Conservation (phyloP, 2,888 invertebrate genomes). For the Epistrophe eligans region DNA sequence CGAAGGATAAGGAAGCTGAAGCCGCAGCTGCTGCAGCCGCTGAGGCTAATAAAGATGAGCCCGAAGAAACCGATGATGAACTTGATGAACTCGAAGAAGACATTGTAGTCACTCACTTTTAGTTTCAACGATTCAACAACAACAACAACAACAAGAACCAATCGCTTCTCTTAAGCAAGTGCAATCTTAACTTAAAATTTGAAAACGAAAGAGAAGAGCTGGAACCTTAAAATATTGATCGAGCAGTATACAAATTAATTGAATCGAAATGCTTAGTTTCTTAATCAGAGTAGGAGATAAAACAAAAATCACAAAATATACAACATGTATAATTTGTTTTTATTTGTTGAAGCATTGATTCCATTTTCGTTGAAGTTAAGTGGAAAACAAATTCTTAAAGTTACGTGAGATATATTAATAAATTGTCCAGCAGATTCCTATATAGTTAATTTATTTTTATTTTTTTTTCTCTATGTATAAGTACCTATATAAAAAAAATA, state of each 20-base stretch:
- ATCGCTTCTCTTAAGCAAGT: slow-evolving; percentile 68
- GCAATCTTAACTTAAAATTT: slow-evolving; percentile 66
- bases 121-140: slow-evolving; percentile 78
- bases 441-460: slow-evolving; percentile 75
- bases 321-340: slow-evolving; percentile 8
- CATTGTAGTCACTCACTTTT: slow-evolving; percentile 93
- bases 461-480: slow-evolving; percentile 65
- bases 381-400: slow-evolving; percentile 65
- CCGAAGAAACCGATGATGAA: slow-evolving; percentile 93
- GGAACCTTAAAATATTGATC: slow-evolving; percentile 46
- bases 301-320: slow-evolving; percentile 22
- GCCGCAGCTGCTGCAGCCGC: slow-evolving; percentile 83
- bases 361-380: slow-evolving; percentile 52
- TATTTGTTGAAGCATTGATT: slow-evolving; percentile 42
- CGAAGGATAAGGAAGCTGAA: slow-evolving; percentile 87
- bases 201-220: slow-evolving; percentile 50
- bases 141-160: slow-evolving; percentile 17
- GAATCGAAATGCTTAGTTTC: slow-evolving; percentile 40
- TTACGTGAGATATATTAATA: slow-evolving; percentile 50
- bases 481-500: slow-evolving; percentile 41
- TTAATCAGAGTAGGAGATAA: slow-evolving; percentile 40
- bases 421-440: slow-evolving; percentile 71
- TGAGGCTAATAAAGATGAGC: slow-evolving; percentile 79
- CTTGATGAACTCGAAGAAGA: slow-evolving; percentile 95
- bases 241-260: slow-evolving; percentile 59